Base-by-base conservation (phyloP, 2,113 vertebrate genomes). In the Sylvicapra grimmia region DNA sequence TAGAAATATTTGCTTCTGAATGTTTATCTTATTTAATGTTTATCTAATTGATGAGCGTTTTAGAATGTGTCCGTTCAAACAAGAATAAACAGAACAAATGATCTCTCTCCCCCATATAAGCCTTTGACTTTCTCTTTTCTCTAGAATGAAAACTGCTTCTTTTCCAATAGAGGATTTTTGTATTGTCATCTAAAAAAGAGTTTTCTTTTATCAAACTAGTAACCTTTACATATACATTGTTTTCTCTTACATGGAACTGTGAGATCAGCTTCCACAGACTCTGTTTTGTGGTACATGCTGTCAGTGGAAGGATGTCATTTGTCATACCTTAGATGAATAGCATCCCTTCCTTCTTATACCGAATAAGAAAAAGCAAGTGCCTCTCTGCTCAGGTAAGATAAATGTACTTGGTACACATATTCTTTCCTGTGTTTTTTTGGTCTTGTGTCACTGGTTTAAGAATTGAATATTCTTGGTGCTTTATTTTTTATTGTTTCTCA, bases 101-200 rank as follows among this genome's bases (percentile, higher is more conserved):
- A 97, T 97, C 96, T 89, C 90, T 97, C 94, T 94, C 87, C 97
- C 96, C 53, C 86, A 51, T 59, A 68, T 77, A 93, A 97, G 63
- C 96, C 92, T 92, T 97, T 96, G 95, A 97, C 96, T 95, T 97
- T 97, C 96, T 93, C 54, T 89, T 97, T 98, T 93, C 80, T 53
- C 72, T 49, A 51, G 93, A 97, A 97, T 92, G 96, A 96, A 97
- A 96, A 97, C 75, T 90, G 92, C 90, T 98, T 92, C 72, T 96
- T 97, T 72, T 86, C 83, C 96, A 96, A 90, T 96, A 96, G 84
- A 93, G 65, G 51, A 94, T 97, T 96, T 98, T 98, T 94, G 96
- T 97, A 59, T 79, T 97, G 87, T 97, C 97, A 92, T 97, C 86
- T 91, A 44, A 97, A 96, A 96, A 98, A 96, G 63, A 85, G 95